Conservation (phyloP, 2,888 invertebrate genomes). For the Drosophila maculinotata region DNA sequence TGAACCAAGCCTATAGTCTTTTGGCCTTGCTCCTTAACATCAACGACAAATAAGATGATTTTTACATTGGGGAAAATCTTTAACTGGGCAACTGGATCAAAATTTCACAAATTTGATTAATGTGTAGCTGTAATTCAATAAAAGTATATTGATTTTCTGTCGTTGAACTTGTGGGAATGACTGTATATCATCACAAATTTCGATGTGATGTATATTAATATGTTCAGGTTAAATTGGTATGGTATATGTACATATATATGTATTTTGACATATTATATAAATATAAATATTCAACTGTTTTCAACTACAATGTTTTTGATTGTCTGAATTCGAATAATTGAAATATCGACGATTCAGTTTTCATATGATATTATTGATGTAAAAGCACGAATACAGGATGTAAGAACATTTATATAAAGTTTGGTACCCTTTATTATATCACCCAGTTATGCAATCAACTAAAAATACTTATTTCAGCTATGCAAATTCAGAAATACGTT, state of each 20-base stretch:
- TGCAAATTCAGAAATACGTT: slow-evolving; percentile 4
- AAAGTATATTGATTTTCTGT: neutral
- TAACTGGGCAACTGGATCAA: neutral
- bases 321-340: neutral
- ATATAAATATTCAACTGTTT: neutral
- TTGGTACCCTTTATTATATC: neutral
- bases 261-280: too few species aligned
- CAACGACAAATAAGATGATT: slow-evolving; percentile 27
- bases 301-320: neutral
- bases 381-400: neutral
- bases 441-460: slow-evolving; percentile 9
- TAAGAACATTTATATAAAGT: neutral
- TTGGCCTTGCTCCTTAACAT: slow-evolving; percentile 60
- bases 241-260: too few species aligned
- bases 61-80: too few species aligned
- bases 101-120: neutral
- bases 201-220: too few species aligned
- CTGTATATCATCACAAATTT: neutral
- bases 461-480: slow-evolving; percentile 15
- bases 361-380: neutral
- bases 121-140: slow-evolving; percentile 5
- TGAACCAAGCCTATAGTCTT: slow-evolving; percentile 64
- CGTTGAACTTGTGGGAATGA: neutral
- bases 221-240: too few species aligned
- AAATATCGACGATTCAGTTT: neutral